Evolutionary conservation across 2,797 vertebrate genomes (phyloP).

Genomic region (Mustela erminea): DNA sequence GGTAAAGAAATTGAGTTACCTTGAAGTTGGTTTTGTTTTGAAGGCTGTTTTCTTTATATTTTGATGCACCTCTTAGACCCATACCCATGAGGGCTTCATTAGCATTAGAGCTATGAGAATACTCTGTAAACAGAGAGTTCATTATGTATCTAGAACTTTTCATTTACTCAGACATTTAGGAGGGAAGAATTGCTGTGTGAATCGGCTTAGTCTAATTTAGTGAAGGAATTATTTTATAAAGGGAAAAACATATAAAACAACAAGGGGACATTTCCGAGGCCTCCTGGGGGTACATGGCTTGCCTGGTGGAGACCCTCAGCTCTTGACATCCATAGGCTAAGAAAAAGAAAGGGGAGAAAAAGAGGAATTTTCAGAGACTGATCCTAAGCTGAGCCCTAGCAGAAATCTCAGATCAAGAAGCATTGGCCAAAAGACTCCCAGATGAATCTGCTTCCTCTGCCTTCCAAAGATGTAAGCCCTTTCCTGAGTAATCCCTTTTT

Average conservation of each 20-base stretch:
- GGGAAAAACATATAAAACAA: background rate
- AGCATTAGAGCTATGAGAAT: background rate
- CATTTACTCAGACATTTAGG: background rate
- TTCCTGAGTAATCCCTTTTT: background rate
- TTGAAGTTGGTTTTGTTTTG: background rate
- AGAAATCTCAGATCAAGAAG: background rate
- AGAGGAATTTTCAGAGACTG: background rate
- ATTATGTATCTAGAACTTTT: background rate
- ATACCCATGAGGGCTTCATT: background rate
- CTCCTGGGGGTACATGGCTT: background rate
- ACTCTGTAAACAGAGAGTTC: background rate
- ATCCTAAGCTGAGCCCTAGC: background rate
- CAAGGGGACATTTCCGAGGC: background rate
- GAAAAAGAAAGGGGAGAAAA: background rate
- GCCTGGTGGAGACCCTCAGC: background rate
- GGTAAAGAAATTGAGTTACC: background rate
- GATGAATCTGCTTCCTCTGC: background rate
- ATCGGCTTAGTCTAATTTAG: background rate
- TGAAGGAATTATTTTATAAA: background rate
- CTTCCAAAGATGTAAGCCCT: background rate
- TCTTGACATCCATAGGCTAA: background rate
- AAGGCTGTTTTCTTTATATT: background rate
- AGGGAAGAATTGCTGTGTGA: background rate
- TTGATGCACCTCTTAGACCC: background rate
- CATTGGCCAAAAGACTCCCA: rapidly evolving